Evolutionary conservation across 2,797 vertebrate genomes (phyloP).

Genomic region (Propithecus deckenii): DNA sequence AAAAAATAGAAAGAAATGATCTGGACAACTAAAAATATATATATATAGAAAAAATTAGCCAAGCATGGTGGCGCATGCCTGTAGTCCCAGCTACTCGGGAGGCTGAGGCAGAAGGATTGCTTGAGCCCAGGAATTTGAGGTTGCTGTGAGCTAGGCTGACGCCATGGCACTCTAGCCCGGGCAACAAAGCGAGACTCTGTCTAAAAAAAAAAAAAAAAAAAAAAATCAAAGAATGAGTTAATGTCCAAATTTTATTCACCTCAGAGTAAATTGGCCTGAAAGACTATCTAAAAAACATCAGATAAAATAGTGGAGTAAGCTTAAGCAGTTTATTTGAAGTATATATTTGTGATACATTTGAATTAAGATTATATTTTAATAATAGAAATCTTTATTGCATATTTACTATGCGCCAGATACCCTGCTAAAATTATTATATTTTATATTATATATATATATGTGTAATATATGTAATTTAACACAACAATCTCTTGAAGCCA

Average conservation of each 20-base stretch:
- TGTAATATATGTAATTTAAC: conserved; percentile 4
- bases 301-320: not conserved
- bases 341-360: not conserved
- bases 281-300: not conserved
- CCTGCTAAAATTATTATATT: not conserved
- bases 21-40: no score
- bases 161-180: no score
- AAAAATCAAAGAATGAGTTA: not conserved
- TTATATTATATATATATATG: not conserved
- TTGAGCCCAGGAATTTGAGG: no score
- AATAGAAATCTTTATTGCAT: not conserved
- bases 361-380: conserved; percentile 1
- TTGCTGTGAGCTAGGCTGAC: no score
- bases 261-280: not conserved
- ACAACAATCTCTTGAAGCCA: not conserved
- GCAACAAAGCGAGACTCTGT: no score
- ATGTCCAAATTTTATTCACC: not conserved
- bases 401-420: not conserved
- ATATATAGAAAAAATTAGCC: no score
- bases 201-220: not conserved
- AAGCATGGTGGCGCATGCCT: no score
- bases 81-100: no score
- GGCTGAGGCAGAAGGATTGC: no score
- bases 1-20: no score
- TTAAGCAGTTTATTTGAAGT: not conserved